Conservation (phyloP, 2,113 vertebrate genomes). For the Amblyornis subalaris region DNA sequence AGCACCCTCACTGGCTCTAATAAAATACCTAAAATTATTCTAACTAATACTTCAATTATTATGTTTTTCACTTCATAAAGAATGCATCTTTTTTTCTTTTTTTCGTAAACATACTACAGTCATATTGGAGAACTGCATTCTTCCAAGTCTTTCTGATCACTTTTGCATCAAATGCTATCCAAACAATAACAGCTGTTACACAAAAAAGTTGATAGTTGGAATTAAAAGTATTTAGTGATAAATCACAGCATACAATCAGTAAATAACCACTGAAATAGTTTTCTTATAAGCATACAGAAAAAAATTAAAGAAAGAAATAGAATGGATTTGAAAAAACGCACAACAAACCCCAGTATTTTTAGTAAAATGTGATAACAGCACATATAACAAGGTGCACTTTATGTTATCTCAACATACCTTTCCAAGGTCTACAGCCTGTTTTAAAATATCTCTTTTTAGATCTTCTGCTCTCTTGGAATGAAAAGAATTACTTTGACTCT, state of each 20-base stretch:
- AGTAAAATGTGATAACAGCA: neutral
- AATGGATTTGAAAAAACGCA: neutral
- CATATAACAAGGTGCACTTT: neutral
- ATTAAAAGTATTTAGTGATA: neutral
- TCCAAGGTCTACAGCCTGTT: slow-evolving; percentile 75
- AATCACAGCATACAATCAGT: neutral
- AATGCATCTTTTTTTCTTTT: neutral
- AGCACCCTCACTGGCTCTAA: neutral
- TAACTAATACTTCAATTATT: neutral
- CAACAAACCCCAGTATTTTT: neutral
- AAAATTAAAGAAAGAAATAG: neutral
- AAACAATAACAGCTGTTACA: neutral
- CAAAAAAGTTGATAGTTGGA: neutral
- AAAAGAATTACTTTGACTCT: slow-evolving; percentile 93
- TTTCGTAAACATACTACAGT: neutral
- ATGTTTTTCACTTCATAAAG: neutral
- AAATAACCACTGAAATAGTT: neutral
- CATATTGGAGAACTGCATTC: neutral
- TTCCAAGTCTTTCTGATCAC: neutral
- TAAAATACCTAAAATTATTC: neutral
- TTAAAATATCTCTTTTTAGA: slow-evolving; percentile 77
- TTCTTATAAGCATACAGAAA: neutral
- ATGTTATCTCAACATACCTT: slow-evolving; percentile 74
- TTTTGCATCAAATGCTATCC: neutral
- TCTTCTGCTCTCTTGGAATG: slow-evolving; percentile 85